These are phyloP conservation scores for Colostygia pectinataria DNA, from an alignment of 2,888 invertebrate species.

Conservation along the genomic window DNA sequence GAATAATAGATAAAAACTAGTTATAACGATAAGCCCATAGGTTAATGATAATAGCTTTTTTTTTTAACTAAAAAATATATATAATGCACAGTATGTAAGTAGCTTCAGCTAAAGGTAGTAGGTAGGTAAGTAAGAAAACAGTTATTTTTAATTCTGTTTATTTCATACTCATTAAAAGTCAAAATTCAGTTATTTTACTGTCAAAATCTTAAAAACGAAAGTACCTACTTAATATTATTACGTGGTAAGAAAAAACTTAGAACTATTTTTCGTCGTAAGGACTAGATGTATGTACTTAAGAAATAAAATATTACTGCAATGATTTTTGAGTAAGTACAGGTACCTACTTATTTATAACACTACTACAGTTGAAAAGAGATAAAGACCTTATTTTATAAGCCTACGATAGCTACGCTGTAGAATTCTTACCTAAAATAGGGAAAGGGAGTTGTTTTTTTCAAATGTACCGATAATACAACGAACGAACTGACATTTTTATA, in stretches of 20 bases:
- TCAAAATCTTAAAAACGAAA: conserved; percentile 2
- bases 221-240: neutral
- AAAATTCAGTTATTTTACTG: neutral
- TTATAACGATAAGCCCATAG: too few relatives aligned
- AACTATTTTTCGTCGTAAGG: conserved; percentile 10
- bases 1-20: too few relatives aligned
- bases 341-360: conserved; percentile 1
- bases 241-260: conserved; percentile 8
- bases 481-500: too few relatives aligned
- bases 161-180: conserved; percentile 4
- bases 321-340: conserved; percentile 2
- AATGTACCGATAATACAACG: too few relatives aligned
- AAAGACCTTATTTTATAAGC: neutral
- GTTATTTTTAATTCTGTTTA: neutral
- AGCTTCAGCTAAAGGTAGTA: neutral
- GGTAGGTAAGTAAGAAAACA: neutral
- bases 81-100: too few relatives aligned
- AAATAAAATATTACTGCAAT: neutral
- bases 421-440: too few relatives aligned
- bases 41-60: too few relatives aligned
- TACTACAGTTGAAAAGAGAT: neutral
- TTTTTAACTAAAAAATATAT: too few relatives aligned
- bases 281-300: conserved; percentile 17
- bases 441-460: too few relatives aligned
- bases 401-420: too few relatives aligned